Percentiles rank a stretch among this genome's conserved stretches.
phyloP scores from a whole-genome alignment of 2,797 vertebrate genomes.

The Sciurus carolinensis region DNA sequence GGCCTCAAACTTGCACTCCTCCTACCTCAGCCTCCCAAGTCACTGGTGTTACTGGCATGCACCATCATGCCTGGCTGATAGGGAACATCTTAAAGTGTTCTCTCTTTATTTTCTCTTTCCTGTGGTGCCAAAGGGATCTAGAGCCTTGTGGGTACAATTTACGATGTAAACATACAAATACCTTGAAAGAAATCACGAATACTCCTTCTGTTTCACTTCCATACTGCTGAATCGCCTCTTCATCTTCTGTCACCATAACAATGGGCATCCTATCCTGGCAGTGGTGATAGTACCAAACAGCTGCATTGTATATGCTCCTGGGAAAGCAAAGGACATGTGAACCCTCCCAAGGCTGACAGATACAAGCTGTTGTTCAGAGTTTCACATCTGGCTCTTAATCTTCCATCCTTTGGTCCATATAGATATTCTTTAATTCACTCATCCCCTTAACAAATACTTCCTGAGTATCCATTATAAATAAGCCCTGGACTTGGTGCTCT shows the following conservation, averaged over 20 bases:
- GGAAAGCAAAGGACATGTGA: constrained; percentile 74
- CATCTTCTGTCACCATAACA: constrained; percentile 97
- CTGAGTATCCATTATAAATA: background rate
- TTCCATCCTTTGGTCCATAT: background rate
- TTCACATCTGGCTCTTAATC: background rate
- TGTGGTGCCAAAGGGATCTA: background rate
- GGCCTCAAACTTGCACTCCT: background rate
- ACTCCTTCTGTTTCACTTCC: constrained; percentile 94
- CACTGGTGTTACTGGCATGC: background rate
- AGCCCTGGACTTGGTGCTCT: background rate
- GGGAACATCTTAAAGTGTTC: background rate
- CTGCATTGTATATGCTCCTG: constrained; percentile 96
- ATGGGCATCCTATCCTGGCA: constrained; percentile 93
- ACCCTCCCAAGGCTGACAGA: background rate
- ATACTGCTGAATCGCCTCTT: constrained; percentile 91
- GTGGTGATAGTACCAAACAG: constrained; percentile 97
- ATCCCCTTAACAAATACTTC: background rate
- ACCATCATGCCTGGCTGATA: background rate
- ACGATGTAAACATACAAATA: constrained; percentile 79
- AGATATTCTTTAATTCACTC: background rate
- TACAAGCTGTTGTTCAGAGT: background rate
- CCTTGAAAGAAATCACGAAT: constrained; percentile 96
- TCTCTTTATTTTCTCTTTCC: constrained; percentile 30
- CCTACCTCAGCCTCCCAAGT: background rate
- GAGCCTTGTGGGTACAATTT: background rate